Conservation (phyloP, 2,888 invertebrate species). For the Spodoptera exigua region DNA sequence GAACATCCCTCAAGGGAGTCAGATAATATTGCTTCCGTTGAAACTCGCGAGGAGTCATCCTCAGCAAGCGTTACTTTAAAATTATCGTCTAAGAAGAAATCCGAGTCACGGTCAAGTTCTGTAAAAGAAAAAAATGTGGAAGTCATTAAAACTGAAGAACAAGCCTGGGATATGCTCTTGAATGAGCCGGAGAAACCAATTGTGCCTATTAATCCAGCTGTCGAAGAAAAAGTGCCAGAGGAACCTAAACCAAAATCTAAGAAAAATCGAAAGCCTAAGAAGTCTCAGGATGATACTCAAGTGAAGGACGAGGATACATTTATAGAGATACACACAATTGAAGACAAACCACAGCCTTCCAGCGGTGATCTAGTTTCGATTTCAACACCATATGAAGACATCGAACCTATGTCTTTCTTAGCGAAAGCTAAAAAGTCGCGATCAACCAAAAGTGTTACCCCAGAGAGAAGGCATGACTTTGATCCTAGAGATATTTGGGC, state of each 20-base stretch:
- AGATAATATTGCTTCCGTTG: constrained; percentile 15
- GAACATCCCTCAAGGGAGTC: constrained; percentile 23
- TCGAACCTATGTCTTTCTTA: constrained; percentile 70
- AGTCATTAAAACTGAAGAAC: constrained; percentile 80
- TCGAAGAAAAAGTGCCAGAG: constrained; percentile 62
- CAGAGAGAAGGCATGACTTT: constrained; percentile 64
- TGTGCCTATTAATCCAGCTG: constrained; percentile 56
- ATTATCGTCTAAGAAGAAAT: constrained; percentile 56
- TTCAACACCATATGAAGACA: constrained; percentile 77
- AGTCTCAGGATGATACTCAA: constrained; percentile 73
- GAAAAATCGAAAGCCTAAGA: constrained; percentile 76
- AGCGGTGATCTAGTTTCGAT: constrained; percentile 83
- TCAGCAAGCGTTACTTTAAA: constrained; percentile 47
- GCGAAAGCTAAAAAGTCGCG: constrained; percentile 75
- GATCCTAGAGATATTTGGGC: constrained; percentile 57
- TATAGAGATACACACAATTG: constrained; percentile 85
- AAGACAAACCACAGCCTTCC: constrained; percentile 75
- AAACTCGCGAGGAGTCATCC: constrained; percentile 23
- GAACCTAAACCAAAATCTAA: constrained; percentile 77
- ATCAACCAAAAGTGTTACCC: constrained; percentile 71
- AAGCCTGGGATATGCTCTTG: constrained; percentile 84
- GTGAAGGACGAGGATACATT: constrained; percentile 82
- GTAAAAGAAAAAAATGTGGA: constrained; percentile 51
- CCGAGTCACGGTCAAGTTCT: constrained; percentile 51
- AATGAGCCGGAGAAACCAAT: constrained; percentile 73